phyloP scores from a whole-genome alignment of 2,888 invertebrate genomes.

The Slavum lentiscoides region DNA sequence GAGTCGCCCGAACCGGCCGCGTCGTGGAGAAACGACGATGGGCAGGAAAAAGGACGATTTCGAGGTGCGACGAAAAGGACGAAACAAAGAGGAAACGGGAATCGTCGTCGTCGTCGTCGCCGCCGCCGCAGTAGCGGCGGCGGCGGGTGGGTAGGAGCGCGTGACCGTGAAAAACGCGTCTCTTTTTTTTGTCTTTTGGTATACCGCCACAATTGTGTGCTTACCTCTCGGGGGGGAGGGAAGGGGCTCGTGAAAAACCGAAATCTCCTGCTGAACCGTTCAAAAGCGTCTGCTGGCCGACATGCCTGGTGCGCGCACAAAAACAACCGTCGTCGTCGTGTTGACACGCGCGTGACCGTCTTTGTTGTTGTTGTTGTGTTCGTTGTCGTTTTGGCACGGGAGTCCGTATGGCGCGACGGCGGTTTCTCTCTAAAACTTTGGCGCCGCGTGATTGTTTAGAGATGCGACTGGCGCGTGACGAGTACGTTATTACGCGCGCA shows the following conservation, averaged over 20 bases:
- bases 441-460: neutral
- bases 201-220: neutral
- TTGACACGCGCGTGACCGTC: neutral
- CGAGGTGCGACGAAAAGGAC: neutral
- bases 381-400: slow-evolving; percentile 20
- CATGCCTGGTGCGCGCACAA: slow-evolving; percentile 7
- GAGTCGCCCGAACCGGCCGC: neutral
- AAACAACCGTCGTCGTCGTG: neutral
- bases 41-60: neutral
- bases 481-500: too few species aligned
- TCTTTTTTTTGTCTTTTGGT: neutral
- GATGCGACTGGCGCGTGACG: too few species aligned
- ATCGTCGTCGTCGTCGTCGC: too few species aligned
- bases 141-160: neutral
- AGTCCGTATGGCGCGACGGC: slow-evolving; percentile 20
- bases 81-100: neutral
- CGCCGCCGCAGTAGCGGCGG: neutral
- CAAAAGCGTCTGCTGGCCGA: slow-evolving; percentile 28
- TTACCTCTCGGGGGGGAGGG: slow-evolving; percentile 1
- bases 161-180: slow-evolving; percentile 24
- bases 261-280: slow-evolving; percentile 10
- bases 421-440: slow-evolving; percentile 1
- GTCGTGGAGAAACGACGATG: neutral
- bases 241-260: neutral
- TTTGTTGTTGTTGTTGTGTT: neutral